Base-by-base conservation (phyloP, 2,113 vertebrate genomes). In the Copsychus sechellarum region DNA sequence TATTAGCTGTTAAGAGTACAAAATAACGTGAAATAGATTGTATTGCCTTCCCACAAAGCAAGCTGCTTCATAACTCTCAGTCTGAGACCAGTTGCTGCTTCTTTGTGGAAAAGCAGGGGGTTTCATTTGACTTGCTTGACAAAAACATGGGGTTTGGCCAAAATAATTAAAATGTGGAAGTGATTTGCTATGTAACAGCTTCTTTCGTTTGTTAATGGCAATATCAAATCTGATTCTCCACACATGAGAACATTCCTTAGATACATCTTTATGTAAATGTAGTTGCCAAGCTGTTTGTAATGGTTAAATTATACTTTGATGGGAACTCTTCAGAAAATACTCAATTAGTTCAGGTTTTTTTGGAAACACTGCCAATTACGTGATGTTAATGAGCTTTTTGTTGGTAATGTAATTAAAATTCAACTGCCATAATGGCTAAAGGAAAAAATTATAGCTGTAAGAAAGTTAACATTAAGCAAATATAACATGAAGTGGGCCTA, bases 301-400 rank as follows among this genome's bases (percentile, higher is more conserved):
- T 98, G 98, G 97, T 98, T 98, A 98, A 98, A 98, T 98, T 98
- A 98, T 97, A 98, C 97, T 98, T 98, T 98, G 98, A 98, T 98
- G 97, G 97, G 97, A 98, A 98, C 89, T 98, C 98, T 98, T 98
- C 97, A 98, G 97, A 98, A 98, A 98, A 98, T 98, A 98, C 98
- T 98, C 98, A 98, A 98, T 98, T 97, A 98, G 97, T 96, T 97
- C 98, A 97, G 97, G 95, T 97, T 98, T 98, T 98, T 98, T 98
- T 97, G 97, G 97, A 98, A 98, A 98, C 5, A 51, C 97, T 98
- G 97, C 98, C 98, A 98, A 98, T 98, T 98, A 98, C 23, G 82
- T 97, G 97, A 98, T 26, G 97, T 97, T 98, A 98, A 98, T 98
- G 97, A 98, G 98, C 92, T 98, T 98, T 98, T 98, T 98, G 98